Evolutionary conservation across 1,140 invertebrate species (phyloP).

Genomic region (Calephelis nemesis): DNA sequence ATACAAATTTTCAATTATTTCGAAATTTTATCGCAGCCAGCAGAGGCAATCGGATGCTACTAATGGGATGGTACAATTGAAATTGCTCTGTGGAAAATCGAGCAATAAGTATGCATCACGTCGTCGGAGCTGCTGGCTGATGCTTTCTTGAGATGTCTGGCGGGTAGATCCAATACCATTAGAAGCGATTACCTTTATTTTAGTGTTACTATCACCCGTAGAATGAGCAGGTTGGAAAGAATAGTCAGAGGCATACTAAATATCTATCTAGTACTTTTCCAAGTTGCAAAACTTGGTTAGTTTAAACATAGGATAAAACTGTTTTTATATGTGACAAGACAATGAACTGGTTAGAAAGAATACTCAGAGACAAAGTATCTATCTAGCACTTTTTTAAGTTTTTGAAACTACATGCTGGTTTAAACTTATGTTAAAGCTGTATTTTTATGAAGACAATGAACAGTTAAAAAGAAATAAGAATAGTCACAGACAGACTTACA

Average conservation of each 20-base stretch:
- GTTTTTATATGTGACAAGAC: too few species aligned
- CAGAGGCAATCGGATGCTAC: slow-evolving; percentile 52
- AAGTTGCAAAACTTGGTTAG: too few species aligned
- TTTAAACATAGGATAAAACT: too few species aligned
- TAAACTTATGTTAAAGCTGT: too few species aligned
- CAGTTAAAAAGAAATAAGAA: too few species aligned
- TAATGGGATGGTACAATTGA: slow-evolving; percentile 70
- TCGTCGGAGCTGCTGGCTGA: slow-evolving; percentile 44
- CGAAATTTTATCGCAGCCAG: slow-evolving; percentile 43
- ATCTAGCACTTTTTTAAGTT: too few species aligned
- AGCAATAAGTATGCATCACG: slow-evolving; percentile 74
- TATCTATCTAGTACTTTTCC: too few species aligned
- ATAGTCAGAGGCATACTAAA: background rate
- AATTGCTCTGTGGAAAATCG: slow-evolving; percentile 66
- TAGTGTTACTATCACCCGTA: slow-evolving; percentile 4
- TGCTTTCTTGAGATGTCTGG: slow-evolving; percentile 58
- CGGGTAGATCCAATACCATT: slow-evolving; percentile 44
- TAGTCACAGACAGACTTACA: too few species aligned
- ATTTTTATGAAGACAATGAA: too few species aligned
- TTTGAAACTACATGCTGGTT: too few species aligned
- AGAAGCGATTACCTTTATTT: slow-evolving; percentile 29
- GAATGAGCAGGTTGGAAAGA: background rate
- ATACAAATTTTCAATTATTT: slow-evolving; percentile 19
- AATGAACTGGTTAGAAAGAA: too few species aligned
- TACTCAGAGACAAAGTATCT: background rate